phyloP scores from a whole-genome alignment of 2,797 vertebrate species.

The Eulemur coronatus region DNA sequence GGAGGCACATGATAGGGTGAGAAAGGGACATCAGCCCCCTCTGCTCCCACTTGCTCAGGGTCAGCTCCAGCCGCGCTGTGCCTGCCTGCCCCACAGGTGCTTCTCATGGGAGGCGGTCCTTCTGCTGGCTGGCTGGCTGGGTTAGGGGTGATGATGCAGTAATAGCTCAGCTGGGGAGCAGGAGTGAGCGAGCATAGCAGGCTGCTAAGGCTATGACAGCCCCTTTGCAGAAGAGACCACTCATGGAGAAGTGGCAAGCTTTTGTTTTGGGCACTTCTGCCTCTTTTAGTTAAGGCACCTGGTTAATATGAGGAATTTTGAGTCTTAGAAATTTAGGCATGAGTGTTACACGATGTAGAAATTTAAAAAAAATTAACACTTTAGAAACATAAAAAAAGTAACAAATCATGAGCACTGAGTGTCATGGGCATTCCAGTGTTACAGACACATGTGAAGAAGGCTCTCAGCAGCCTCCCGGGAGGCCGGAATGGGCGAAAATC shows the following conservation, averaged over 20 bases:
- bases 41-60: neutral
- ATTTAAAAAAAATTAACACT: neutral
- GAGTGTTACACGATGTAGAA: neutral
- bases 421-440: neutral
- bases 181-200: too few relatives aligned
- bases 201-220: neutral
- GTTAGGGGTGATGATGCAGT: neutral
- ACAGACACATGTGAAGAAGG: neutral
- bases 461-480: neutral
- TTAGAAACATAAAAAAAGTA: neutral
- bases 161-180: neutral
- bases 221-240: neutral
- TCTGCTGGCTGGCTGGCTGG: too few relatives aligned
- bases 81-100: neutral
- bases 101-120: too few relatives aligned
- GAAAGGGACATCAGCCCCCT: fast-evolving
- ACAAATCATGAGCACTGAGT: neutral
- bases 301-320: neutral
- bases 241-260: neutral
- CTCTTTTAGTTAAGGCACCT: neutral
- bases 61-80: neutral
- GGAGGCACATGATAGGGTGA: neutral
- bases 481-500: too few relatives aligned
- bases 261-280: neutral
- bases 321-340: neutral